Base-by-base conservation (phyloP, 2,888 invertebrate species). In the Tetheella fluctuosa region DNA sequence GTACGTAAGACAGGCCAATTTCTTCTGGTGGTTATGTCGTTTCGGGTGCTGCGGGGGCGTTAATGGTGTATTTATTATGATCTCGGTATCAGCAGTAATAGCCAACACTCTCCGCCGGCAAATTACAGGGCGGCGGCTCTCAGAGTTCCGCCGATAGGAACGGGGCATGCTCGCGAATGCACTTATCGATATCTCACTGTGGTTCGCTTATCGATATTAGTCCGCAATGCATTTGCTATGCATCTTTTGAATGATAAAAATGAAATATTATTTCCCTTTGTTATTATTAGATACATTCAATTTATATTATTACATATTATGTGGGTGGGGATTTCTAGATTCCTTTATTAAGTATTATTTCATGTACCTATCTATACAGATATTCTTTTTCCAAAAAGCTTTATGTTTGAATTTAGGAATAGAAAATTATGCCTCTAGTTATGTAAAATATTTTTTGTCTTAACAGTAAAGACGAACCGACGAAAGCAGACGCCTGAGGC, bases 51-150 rank as follows among this genome's bases (percentile, higher is more conserved):
- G 84, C 77, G 87, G 90, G 89, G 92, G 91, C 91, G 93, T 91
- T 92, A 91, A 92, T 92, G 90, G 93, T 85, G 91, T 92, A 92
- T 92, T 92, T 93, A 93, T 93, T 92, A 93, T 92, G 92, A 92
- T 93, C 91, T 88, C 86, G 90, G 91, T 91, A 92, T 92, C 91
- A 90, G 88, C 87, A 80, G 90, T 91, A 93, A 92, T 93, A 89
- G 91, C 91, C 91, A 89, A 90, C 92, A 93, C 92, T 93, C 89
- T 90, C 90, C 85, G 91, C 80, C 86, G 84, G 90, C 92, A 93
- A 93, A 93, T 93, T 93, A 93, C 92, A 93, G 93, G 93, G 93
- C 93, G 93, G 92, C 88, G 71, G 76, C 72, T 83, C 84, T 88
- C 72, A 88, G 85, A 88, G 83, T 74, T 77, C 61, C 80, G 84